Evolutionary conservation across 2,888 invertebrate genomes (phyloP).

Genomic region (Vanessa cardui): DNA sequence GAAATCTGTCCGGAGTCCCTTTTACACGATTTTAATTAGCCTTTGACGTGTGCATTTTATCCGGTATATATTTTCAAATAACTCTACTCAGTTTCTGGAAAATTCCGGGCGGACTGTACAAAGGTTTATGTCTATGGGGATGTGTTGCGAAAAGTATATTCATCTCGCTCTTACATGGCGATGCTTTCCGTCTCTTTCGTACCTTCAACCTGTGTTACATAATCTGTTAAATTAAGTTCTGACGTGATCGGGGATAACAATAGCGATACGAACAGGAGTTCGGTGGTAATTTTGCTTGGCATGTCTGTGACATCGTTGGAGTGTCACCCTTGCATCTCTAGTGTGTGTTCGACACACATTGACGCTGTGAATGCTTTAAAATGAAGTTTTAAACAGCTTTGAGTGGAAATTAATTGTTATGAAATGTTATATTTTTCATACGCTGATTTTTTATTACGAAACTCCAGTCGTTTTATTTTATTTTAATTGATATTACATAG

Average conservation of each 20-base stretch:
- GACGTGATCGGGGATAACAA: slow-evolving; percentile 3
- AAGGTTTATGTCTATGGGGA: not conserved
- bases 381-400: no score
- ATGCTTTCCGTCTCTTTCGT: not conserved
- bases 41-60: slow-evolving; percentile 20
- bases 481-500: no score
- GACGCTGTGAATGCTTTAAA: no score
- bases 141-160: slow-evolving; percentile 1
- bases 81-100: slow-evolving; percentile 12
- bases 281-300: not conserved
- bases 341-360: no score
- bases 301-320: not conserved
- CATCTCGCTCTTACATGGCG: not conserved
- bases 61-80: slow-evolving; percentile 21
- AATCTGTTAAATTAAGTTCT: not conserved
- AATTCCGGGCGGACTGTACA: slow-evolving; percentile 20
- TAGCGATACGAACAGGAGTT: no score
- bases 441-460: no score
- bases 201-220: not conserved
- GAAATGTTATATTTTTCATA: no score
- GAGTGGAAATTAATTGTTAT: no score
- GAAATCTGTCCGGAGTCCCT: slow-evolving; percentile 22
- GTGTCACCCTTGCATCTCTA: not conserved
- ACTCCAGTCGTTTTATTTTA: no score
- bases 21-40: slow-evolving; percentile 33